A percentile compares a stretch with the other conserved stretches of the same genome.
Conservation (phyloP, 2,888 invertebrate genomes). For the Acleris sparsana region DNA sequence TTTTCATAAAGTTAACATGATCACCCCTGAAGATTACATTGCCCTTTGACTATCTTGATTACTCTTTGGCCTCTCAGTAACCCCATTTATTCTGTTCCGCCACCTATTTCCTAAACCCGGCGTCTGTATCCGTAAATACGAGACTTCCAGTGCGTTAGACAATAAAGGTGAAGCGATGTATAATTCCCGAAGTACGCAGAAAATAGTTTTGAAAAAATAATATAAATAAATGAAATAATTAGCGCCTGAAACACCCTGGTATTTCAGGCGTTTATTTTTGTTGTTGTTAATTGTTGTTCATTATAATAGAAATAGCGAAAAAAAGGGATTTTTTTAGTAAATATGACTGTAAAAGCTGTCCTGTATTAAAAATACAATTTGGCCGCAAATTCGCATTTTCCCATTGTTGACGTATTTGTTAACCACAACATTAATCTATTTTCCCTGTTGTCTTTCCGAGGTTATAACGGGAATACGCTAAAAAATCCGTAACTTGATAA, state of each 20-base stretch:
- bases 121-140: constrained; percentile 50
- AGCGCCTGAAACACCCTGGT: too few species aligned
- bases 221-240: neutral
- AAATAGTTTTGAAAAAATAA: constrained; percentile 27
- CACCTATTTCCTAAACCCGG: constrained; percentile 57
- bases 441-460: constrained; percentile 25
- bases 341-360: too few species aligned
- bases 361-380: neutral
- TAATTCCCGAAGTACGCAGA: constrained; percentile 12
- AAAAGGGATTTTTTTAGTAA: too few species aligned
- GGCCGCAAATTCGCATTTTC: neutral
- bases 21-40: neutral
- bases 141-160: constrained; percentile 44
- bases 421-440: constrained; percentile 15
- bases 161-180: constrained; percentile 41
- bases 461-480: constrained; percentile 43
- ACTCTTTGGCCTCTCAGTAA: constrained; percentile 49
- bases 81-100: constrained; percentile 57
- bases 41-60: constrained; percentile 35
- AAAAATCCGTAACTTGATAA: constrained; percentile 55
- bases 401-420: neutral
- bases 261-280: too few species aligned
- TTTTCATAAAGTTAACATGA: too few species aligned
- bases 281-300: too few species aligned
- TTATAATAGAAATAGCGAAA: too few species aligned